These are phyloP conservation scores for Hyposmocoma kahamanoa DNA, from an alignment of 1,140 invertebrate species.

Conservation along the genomic window DNA sequence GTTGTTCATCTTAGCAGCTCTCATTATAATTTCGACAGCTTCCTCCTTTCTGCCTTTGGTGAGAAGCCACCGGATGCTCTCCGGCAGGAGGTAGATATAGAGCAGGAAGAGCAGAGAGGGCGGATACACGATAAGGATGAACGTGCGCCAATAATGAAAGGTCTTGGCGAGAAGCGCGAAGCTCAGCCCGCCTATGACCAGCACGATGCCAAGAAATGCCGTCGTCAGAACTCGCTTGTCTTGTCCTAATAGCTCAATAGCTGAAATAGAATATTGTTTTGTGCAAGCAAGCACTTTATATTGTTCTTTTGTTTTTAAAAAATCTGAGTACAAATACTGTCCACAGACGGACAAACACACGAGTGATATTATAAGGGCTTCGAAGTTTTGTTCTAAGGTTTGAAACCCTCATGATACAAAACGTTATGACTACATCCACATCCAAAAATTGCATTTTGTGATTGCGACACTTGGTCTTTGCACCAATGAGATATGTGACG, in stretches of 20 bases:
- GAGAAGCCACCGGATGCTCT: slow-evolving; percentile 79
- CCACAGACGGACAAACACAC: no score
- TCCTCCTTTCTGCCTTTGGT: slow-evolving; percentile 80
- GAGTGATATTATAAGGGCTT: no score
- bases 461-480: no score
- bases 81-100: slow-evolving; percentile 54
- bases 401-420: no score
- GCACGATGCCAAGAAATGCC: slow-evolving; percentile 51
- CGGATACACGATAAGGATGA: slow-evolving; percentile 53
- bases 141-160: slow-evolving; percentile 57
- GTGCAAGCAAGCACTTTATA: no score
- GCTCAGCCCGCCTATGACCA: slow-evolving; percentile 47
- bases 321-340: no score
- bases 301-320: no score
- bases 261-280: slow-evolving; percentile 41
- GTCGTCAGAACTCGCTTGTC: slow-evolving; percentile 54
- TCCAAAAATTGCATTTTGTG: no score
- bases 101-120: slow-evolving; percentile 51
- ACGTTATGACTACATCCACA: no score
- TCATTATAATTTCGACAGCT: slow-evolving; percentile 76
- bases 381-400: no score
- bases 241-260: slow-evolving; percentile 54
- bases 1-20: slow-evolving; percentile 81
- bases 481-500: no score
- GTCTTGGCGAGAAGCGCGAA: slow-evolving; percentile 55